Evolutionary conservation across 2,797 vertebrate species (phyloP).

Genomic region (Novumbra hubbsi): DNA sequence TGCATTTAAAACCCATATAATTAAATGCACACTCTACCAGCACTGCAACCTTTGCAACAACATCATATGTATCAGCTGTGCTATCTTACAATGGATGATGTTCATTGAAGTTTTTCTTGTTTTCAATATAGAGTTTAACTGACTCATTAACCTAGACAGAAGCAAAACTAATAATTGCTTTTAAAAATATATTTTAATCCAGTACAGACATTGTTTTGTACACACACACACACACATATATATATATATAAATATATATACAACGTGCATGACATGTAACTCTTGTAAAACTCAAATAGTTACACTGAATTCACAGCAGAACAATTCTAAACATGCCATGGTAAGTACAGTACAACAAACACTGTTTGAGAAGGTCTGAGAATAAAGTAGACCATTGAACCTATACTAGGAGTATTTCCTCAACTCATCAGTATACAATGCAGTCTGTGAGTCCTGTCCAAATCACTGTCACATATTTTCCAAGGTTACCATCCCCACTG

Average conservation of each 20-base stretch:
- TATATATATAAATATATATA: background rate
- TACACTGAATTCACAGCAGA: conserved; percentile 42
- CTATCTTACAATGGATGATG: background rate
- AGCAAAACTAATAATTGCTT: background rate
- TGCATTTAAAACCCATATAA: too few relatives aligned
- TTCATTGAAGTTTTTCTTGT: background rate
- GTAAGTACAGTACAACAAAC: conserved; percentile 39
- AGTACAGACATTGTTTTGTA: conserved; percentile 49
- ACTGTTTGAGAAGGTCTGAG: conserved; percentile 29
- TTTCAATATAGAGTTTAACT: background rate
- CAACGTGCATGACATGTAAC: conserved; percentile 49
- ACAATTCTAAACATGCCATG: conserved; percentile 41
- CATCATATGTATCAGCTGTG: background rate
- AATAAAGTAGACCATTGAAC: conserved; percentile 21
- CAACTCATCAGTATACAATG: conserved; percentile 41
- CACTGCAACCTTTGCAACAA: too few relatives aligned
- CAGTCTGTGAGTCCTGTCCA: conserved; percentile 30
- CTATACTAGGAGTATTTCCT: conserved; percentile 26
- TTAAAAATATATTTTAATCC: conserved; percentile 60
- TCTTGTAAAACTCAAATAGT: conserved; percentile 28
- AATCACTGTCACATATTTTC: conserved; percentile 32
- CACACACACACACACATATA: too few relatives aligned
- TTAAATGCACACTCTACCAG: too few relatives aligned
- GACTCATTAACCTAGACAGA: background rate
- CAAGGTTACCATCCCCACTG: conserved; percentile 35